phyloP scores from a whole-genome alignment of 1,140 invertebrate genomes.

The Drosophila sturtevanti region DNA sequence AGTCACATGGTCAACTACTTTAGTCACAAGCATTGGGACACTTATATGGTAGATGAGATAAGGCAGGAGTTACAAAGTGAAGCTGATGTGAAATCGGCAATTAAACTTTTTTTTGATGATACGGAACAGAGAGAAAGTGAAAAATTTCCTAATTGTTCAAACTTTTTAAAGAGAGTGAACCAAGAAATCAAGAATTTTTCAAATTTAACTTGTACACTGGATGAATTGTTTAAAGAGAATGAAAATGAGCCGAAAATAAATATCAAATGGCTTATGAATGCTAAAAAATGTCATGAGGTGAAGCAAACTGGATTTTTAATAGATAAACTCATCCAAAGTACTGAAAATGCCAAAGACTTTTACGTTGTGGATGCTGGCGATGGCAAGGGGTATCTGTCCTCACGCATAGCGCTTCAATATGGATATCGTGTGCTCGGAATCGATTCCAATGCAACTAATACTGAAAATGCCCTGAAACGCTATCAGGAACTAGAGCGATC shows the following conservation, averaged over 20 bases:
- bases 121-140: conserved; percentile 16
- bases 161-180: conserved; percentile 59
- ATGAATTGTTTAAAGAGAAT: conserved; percentile 52
- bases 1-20: conserved; percentile 92
- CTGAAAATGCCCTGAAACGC: conserved; percentile 86
- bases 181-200: conserved; percentile 72
- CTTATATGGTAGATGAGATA: conserved; percentile 84
- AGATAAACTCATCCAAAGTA: conserved; percentile 54
- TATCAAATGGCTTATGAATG: conserved; percentile 88
- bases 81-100: conserved; percentile 39
- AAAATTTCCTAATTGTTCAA: conserved; percentile 36
- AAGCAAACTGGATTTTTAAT: conserved; percentile 84
- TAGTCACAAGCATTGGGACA: conserved; percentile 87
- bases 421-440: conserved; percentile 90
- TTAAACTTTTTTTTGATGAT: conserved; percentile 61
- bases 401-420: conserved; percentile 88
- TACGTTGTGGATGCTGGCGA: conserved; percentile 92
- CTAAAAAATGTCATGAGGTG: conserved; percentile 92
- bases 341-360: conserved; percentile 37
- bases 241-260: conserved; percentile 53
- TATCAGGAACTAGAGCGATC: conserved; percentile 85
- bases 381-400: conserved; percentile 93
- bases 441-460: conserved; percentile 88
- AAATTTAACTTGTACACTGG: conserved; percentile 80
- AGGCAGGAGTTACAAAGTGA: conserved; percentile 83